phyloP scores from a whole-genome alignment of 2,113 vertebrate species.

The Calidris pygmaea region DNA sequence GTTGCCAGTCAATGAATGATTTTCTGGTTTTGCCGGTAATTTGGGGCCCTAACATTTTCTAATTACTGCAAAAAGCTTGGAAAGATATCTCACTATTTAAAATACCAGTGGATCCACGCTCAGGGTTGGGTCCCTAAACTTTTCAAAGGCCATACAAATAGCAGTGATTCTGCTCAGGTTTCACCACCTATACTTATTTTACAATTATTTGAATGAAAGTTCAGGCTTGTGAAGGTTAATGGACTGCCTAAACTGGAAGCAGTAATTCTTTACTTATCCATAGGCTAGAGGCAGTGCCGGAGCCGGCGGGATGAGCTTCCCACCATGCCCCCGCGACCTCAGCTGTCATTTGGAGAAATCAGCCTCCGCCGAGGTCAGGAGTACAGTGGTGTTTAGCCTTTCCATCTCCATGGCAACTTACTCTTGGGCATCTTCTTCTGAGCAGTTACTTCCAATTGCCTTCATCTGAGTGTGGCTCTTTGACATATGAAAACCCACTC shows the following conservation, averaged over 20 bases:
- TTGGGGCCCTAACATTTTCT: background rate
- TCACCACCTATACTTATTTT: conserved; percentile 61
- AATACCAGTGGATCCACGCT: background rate
- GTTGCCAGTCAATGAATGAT: background rate
- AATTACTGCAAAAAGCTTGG: background rate
- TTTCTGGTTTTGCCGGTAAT: background rate
- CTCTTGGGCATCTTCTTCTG: conserved; percentile 56
- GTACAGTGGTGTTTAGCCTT: conserved; percentile 55
- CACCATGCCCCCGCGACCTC: conserved; percentile 9
- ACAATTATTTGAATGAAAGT: conserved; percentile 64
- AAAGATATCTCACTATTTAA: background rate
- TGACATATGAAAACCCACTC: conserved; percentile 54
- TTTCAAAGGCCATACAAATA: conserved; percentile 49
- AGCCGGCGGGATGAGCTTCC: background rate
- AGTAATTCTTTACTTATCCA: conserved; percentile 60
- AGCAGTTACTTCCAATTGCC: conserved; percentile 61
- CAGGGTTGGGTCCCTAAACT: conserved; percentile 16
- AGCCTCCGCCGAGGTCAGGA: conserved; percentile 29
- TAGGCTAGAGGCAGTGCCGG: conserved; percentile 13
- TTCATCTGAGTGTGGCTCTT: conserved; percentile 54
- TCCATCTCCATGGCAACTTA: conserved; percentile 74
- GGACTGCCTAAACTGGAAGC: conserved; percentile 64
- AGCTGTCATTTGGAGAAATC: conserved; percentile 64
- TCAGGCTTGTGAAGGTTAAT: conserved; percentile 74
- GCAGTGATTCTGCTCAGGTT: conserved; percentile 49